Base-by-base conservation (phyloP, 2,888 invertebrate species). In the Trachelus iudaicus region DNA sequence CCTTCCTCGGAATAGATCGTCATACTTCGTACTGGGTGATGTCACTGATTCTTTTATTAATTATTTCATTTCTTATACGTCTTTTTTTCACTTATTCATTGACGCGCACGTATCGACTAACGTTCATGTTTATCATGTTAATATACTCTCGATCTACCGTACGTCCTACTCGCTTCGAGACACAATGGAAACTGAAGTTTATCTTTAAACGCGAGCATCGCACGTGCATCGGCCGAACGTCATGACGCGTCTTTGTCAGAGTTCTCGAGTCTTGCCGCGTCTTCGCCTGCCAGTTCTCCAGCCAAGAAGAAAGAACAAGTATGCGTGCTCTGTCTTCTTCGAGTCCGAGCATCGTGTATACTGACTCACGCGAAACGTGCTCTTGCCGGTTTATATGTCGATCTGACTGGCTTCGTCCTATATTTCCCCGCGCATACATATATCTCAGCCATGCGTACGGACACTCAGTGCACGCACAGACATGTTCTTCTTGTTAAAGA, bases 361-460 rank as follows among this genome's bases (percentile, higher is more conserved):
- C 81, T 85, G 84, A 86, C 76, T 86, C 84, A 82, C 80, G 80
- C 73, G 79, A 73, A 84, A 81, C 83, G 81, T 82, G 78, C 83
- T 83, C 82, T 79, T 81, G 82, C 83, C 83, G 79, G 81, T 81
- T 85, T 85, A 84, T 83, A 84, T 84, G 81, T 81, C 69, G 69
- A 31, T 71, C 71, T n/a, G 33, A 71, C 71, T 33, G 71, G 35
- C 35, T 71, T 30, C 15, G 30, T 69, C 12, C 30, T 69, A 71
- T 33, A 31, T 71, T 31, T n/a, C 3, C 11, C 15, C 71, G 13
- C n/a, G 71, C n/a, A 6, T 13, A n/a, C 15, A 13, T 69, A 9
- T 9, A 23, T 13, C 13, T 69, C 69, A 71, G 71, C n/a, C 30
- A 15, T 31, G 71, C 40, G 40, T 40, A 15, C 40, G 40, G 6